Base-by-base conservation (phyloP, 2,113 vertebrate species). In the Aythya baeri region DNA sequence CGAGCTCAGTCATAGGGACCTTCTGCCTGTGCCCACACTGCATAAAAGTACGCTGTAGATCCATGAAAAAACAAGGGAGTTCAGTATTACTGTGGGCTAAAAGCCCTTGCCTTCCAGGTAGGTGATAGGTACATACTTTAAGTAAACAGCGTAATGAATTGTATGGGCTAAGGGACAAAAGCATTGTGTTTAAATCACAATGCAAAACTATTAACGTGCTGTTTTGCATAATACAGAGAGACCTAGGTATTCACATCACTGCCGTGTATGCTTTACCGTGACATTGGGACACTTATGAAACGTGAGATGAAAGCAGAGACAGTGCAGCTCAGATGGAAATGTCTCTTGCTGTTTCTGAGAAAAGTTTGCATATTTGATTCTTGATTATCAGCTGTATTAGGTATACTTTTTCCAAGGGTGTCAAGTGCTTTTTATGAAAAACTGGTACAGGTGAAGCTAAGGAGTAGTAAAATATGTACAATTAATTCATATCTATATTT, bases 161-260 rank as follows among this genome's bases (percentile, higher is more conserved):
- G 57, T 66, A 73, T 0, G 21, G 44, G 75, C 54, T 76, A 58
- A 89, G 76, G 75, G 79, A 92, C 78, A n/a, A 22, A 13, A 0
- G 0, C 2, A 8, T 4, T 1, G 75, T 83, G 54, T 85, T 96
- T 83, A 88, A 83, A 89, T 83, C 75, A 43, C 68, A 29, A 55
- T 73, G 36, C 75, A 92, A 93, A 93, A 88, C 77, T 89, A 84
- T 73, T 86, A 77, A 88, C 72, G 71, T 71, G 27, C 59, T 95
- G 92, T 77, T 46, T 77, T 32, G 38, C 57, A 20, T 17, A 80
- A 32, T 68, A 12, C 85, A 91, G 87, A 78, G 32, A 93, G 58
- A 80, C 55, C 23, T 71, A 71, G 57, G 34, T 88, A 78, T 89
- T 79, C 44, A 80, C 41, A 80, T 77, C 21, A 3, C 68, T 88